Evolutionary conservation across 2,888 invertebrate species (phyloP).

Genomic region (Meghimatium bilineatum): DNA sequence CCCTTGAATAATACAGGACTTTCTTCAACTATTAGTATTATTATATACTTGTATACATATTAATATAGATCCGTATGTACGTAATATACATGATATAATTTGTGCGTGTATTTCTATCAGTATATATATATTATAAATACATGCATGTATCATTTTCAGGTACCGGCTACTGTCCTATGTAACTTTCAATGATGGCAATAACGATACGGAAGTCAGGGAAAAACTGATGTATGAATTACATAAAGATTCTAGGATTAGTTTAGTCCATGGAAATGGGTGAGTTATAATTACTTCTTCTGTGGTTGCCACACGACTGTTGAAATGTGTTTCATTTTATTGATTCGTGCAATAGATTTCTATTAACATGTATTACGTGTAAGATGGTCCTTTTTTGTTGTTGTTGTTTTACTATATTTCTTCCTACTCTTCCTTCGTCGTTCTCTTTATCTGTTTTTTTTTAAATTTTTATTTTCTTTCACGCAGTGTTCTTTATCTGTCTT

Average conservation of each 20-base stretch:
- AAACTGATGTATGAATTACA: constrained; percentile 49
- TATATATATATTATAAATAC: no score
- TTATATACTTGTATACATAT: no score
- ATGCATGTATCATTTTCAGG: constrained; percentile 24
- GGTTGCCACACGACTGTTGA: no score
- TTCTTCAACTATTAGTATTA: no score
- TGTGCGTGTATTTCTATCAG: no score
- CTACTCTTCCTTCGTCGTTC: not conserved
- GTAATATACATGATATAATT: no score
- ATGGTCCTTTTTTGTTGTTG: no score
- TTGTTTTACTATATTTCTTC: no score
- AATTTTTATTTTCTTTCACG: not conserved
- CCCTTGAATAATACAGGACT: no score
- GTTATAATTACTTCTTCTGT: not conserved
- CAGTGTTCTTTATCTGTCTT: not conserved
- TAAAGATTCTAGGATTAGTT: constrained; percentile 52
- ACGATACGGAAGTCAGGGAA: constrained; percentile 22
- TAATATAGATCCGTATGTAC: no score
- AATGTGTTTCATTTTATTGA: no score
- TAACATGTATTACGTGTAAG: no score
- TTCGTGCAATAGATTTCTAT: not conserved
- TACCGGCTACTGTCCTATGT: constrained; percentile 47
- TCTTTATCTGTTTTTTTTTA: not conserved
- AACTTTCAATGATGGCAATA: constrained; percentile 12
- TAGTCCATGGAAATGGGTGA: constrained; percentile 52